Conservation (phyloP, 1,140 invertebrate species). For the Lordiphosa collinella region DNA sequence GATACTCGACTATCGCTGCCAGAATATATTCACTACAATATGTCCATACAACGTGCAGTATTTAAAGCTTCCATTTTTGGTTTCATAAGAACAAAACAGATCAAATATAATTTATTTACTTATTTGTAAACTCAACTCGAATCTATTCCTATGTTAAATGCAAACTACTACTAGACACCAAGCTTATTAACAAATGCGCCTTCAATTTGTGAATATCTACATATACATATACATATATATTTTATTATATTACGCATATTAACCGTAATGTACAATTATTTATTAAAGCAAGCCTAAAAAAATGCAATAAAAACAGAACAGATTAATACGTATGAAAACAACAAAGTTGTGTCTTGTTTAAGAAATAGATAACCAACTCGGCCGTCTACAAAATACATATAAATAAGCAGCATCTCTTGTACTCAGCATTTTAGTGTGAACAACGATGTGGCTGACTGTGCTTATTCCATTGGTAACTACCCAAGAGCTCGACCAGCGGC, state of each 20-base stretch:
- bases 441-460: constrained; percentile 32
- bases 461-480: constrained; percentile 46
- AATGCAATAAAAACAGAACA: constrained; percentile 43
- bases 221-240: constrained; percentile 12
- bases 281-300: constrained; percentile 38
- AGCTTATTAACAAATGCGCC: constrained; percentile 42
- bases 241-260: constrained; percentile 24
- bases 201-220: constrained; percentile 67
- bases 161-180: constrained; percentile 46
- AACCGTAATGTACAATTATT: constrained; percentile 29
- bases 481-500: neutral
- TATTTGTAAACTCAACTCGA: constrained; percentile 37
- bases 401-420: constrained; percentile 26
- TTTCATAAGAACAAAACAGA: neutral
- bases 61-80: constrained; percentile 17
- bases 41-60: constrained; percentile 34
- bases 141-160: constrained; percentile 54
- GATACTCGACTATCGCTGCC: constrained; percentile 12
- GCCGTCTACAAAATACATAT: constrained; percentile 8
- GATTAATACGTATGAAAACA: constrained; percentile 24
- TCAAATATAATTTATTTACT: constrained; percentile 20
- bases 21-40: constrained; percentile 8
- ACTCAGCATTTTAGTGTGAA: constrained; percentile 48
- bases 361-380: constrained; percentile 15
- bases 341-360: neutral